Evolutionary conservation across 2,113 vertebrate genomes (phyloP).

Genomic region (Oceanites oceanicus): DNA sequence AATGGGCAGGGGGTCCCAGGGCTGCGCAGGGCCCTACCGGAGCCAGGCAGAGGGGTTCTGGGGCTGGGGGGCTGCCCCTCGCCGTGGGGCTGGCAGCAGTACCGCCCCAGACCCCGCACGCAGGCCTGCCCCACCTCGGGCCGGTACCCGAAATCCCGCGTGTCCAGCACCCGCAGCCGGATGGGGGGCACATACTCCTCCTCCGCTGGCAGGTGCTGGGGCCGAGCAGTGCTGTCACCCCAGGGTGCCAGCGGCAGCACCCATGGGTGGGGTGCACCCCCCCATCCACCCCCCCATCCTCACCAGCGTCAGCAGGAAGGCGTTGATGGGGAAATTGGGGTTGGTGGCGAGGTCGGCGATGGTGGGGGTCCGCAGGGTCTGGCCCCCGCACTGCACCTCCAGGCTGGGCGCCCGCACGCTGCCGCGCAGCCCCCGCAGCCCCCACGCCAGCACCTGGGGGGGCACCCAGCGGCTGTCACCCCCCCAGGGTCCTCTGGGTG

Average conservation of each 20-base stretch:
- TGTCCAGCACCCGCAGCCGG: conserved; percentile 65
- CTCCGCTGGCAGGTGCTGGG: conserved; percentile 65
- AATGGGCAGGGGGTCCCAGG: too few species aligned
- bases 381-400: conserved; percentile 67
- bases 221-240: neutral
- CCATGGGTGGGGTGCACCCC: neutral
- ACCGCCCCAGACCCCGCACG: conserved; percentile 36
- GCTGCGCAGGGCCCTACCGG: too few species aligned
- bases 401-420: conserved; percentile 42
- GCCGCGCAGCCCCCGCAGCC: conserved; percentile 66
- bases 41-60: rapidly evolving
- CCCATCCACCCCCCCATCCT: neutral
- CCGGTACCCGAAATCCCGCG: conserved; percentile 9
- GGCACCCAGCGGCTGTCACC: neutral
- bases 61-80: neutral
- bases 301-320: conserved; percentile 67
- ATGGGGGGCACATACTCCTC: conserved; percentile 50
- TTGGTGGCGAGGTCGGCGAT: conserved; percentile 51
- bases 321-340: conserved; percentile 65
- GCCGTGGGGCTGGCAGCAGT: conserved; percentile 39
- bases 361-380: conserved; percentile 30
- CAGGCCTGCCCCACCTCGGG: conserved; percentile 58
- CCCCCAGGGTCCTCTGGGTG: too few species aligned
- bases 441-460: conserved; percentile 72
- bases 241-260: neutral